These are phyloP conservation scores for Phoxinus phoxinus DNA, from an alignment of 2,113 vertebrate genomes.

Conservation along the genomic window DNA sequence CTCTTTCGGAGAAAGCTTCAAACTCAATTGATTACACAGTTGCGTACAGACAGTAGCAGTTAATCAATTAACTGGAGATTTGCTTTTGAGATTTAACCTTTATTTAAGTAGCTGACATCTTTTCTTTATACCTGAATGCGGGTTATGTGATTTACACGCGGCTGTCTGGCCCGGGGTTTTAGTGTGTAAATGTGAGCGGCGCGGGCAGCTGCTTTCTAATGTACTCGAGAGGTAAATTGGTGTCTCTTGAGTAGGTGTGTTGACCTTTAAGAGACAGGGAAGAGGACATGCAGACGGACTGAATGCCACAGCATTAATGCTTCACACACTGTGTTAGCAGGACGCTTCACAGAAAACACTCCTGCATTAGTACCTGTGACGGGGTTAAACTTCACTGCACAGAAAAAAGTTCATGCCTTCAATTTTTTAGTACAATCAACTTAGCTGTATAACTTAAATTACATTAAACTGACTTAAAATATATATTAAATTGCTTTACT, in stretches of 20 bases:
- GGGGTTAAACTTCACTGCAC: neutral
- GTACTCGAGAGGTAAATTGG: slow-evolving; percentile 80
- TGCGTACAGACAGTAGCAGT: slow-evolving; percentile 18
- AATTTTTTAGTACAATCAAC: too few relatives aligned
- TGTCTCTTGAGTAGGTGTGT: slow-evolving; percentile 80
- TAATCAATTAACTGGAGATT: slow-evolving; percentile 35
- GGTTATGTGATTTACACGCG: slow-evolving; percentile 25
- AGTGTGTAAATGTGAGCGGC: slow-evolving; percentile 28
- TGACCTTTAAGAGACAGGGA: slow-evolving; percentile 85
- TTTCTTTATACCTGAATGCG: neutral
- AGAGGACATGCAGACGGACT: slow-evolving; percentile 79
- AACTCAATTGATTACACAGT: slow-evolving; percentile 45
- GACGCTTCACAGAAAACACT: slow-evolving; percentile 41
- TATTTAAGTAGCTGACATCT: slow-evolving; percentile 7
- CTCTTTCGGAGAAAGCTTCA: slow-evolving; percentile 63
- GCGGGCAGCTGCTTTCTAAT: slow-evolving; percentile 65
- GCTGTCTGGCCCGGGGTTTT: slow-evolving; percentile 18
- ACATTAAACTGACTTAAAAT: too few relatives aligned
- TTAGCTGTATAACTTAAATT: too few relatives aligned
- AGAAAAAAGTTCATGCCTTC: too few relatives aligned
- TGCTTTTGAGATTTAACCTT: slow-evolving; percentile 20
- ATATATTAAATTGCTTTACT: too few relatives aligned
- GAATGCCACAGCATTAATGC: slow-evolving; percentile 69
- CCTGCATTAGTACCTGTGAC: neutral
- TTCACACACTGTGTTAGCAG: slow-evolving; percentile 43